Percentiles rank a stretch among this genome's conserved stretches.
Evolutionary conservation across 2,888 invertebrate species (phyloP).

Genomic region (Troglohyphantes excavatus): DNA sequence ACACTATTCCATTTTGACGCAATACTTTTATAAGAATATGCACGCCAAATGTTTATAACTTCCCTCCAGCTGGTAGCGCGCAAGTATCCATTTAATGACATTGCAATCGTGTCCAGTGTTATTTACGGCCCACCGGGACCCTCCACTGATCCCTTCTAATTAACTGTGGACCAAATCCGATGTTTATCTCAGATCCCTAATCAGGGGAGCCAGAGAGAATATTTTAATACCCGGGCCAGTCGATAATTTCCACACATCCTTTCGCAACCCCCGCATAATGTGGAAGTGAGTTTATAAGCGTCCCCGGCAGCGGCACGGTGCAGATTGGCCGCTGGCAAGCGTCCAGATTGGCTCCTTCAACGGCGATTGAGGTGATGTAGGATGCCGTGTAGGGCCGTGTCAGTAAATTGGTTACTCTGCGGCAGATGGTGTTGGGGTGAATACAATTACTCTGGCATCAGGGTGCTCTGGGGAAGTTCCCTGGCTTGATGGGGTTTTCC

Average conservation of each 20-base stretch:
- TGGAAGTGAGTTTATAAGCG: neutral
- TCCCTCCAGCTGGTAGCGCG: too few species aligned
- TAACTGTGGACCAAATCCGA: slow-evolving; percentile 22
- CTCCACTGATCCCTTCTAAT: slow-evolving; percentile 15
- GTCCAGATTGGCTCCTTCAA: neutral
- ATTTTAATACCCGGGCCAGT: slow-evolving; percentile 8
- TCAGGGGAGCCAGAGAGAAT: neutral
- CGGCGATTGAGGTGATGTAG: neutral
- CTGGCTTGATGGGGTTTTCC: too few species aligned
- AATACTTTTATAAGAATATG: too few species aligned
- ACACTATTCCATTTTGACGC: too few species aligned
- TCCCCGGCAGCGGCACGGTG: neutral
- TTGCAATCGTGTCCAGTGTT: neutral
- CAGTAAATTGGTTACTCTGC: neutral
- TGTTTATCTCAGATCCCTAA: neutral
- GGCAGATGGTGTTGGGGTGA: neutral
- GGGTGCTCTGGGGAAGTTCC: too few species aligned
- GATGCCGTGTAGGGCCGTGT: neutral
- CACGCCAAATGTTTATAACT: too few species aligned
- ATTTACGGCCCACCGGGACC: neutral
- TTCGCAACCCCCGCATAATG: neutral
- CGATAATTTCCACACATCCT: neutral
- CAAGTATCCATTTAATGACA: neutral
- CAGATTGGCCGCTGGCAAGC: neutral
- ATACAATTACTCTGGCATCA: neutral